Percentiles rank a stretch among this genome's conserved stretches.
Evolutionary conservation across 2,888 invertebrate genomes (phyloP).

Genomic region (Drosophila incognita): DNA sequence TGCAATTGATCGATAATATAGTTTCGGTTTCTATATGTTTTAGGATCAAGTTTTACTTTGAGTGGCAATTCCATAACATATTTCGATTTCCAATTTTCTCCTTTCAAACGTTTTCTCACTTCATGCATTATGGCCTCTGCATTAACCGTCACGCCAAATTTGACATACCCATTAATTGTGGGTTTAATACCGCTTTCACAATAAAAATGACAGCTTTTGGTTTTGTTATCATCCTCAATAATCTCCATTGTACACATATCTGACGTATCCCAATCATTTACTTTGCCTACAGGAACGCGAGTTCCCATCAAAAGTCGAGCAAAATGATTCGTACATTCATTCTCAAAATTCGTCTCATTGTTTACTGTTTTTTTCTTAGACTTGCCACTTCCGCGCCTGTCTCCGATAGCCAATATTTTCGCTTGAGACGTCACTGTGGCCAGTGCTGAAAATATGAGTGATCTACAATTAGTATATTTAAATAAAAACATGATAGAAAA

Average conservation of each 20-base stretch:
- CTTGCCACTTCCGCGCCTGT: fast-evolving
- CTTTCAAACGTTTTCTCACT: background rate
- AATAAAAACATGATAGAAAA: background rate
- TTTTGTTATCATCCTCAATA: slow-evolving; percentile 1
- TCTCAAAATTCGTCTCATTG: background rate
- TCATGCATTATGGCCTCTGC: slow-evolving; percentile 4
- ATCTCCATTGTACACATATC: background rate
- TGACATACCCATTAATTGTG: background rate
- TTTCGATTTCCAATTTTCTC: slow-evolving; percentile 11
- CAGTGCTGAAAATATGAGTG: background rate
- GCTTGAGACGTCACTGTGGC: background rate
- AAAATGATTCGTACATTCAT: background rate
- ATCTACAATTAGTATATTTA: background rate
- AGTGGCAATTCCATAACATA: slow-evolving; percentile 1
- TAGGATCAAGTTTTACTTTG: background rate
- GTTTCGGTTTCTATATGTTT: background rate
- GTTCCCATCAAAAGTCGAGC: slow-evolving; percentile 3
- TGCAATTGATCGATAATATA: too few species aligned
- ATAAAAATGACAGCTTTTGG: slow-evolving; percentile 3
- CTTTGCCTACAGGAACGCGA: background rate
- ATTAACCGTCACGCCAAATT: background rate
- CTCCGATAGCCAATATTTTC: slow-evolving; percentile 9
- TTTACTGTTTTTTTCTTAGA: background rate
- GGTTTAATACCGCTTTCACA: background rate
- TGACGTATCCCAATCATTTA: background rate